A percentile compares a stretch with the other conserved stretches of the same genome.
Evolutionary conservation across 2,113 vertebrate species (phyloP).

Genomic region (Diadophis punctatus): DNA sequence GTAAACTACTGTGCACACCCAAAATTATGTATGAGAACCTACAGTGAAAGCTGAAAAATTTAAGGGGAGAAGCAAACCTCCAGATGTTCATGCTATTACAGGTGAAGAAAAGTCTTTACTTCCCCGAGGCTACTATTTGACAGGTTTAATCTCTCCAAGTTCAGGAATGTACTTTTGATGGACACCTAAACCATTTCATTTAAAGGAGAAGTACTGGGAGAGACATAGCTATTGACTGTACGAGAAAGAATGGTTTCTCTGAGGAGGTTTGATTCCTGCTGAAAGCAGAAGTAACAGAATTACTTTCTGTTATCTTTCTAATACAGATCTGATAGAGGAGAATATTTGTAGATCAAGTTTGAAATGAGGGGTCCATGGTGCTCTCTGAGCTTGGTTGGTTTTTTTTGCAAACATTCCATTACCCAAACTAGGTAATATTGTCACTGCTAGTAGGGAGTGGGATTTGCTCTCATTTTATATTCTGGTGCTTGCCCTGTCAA

Average conservation of each 20-base stretch:
- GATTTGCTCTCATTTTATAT: neutral
- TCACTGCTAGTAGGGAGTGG: neutral
- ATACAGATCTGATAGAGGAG: constrained; percentile 1
- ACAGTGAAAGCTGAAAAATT: constrained; percentile 23
- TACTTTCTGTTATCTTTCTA: constrained; percentile 17
- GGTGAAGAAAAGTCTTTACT: constrained; percentile 43
- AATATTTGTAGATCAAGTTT: neutral
- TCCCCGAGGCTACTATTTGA: constrained; percentile 43
- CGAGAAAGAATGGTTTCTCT: constrained; percentile 41
- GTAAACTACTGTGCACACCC: constrained; percentile 26
- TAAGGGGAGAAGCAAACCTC: constrained; percentile 41
- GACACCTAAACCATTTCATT: constrained; percentile 48
- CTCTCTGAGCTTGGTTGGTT: neutral
- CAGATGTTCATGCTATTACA: constrained; percentile 59
- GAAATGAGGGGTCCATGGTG: neutral
- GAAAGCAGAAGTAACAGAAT: constrained; percentile 9
- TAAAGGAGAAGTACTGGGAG: constrained; percentile 26
- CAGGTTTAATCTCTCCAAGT: constrained; percentile 47
- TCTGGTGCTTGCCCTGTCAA: neutral
- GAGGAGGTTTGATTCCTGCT: neutral
- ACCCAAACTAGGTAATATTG: neutral
- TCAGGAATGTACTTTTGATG: constrained; percentile 40
- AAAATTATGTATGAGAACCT: constrained; percentile 34
- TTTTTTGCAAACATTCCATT: neutral
- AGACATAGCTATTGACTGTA: constrained; percentile 31